Percentiles rank a stretch among this genome's conserved stretches.
Conservation (phyloP, 2,797 vertebrate genomes). For the Sitta carolinensis region DNA sequence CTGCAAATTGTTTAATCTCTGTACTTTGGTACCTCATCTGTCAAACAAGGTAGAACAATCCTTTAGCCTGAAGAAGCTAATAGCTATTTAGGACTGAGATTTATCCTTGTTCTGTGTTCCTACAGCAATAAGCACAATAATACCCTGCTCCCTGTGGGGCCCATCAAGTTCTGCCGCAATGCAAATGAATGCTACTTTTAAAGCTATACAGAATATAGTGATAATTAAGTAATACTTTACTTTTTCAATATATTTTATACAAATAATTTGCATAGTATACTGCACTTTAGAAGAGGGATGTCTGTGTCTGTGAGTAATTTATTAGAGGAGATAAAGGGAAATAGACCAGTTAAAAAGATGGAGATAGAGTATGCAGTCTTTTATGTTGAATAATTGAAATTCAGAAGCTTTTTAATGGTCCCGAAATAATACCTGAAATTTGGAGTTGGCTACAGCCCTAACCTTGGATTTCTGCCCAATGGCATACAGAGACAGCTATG, state of each 20-base stretch:
- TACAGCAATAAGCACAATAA: background rate
- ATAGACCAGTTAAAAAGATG: background rate
- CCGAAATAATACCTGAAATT: background rate
- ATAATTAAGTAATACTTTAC: background rate
- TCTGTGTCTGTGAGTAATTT: background rate
- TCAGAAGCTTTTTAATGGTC: background rate
- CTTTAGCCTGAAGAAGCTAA: background rate
- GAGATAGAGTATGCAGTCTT: background rate
- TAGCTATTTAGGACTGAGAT: background rate
- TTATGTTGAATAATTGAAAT: background rate
- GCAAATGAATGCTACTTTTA: background rate
- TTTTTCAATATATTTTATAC: background rate
- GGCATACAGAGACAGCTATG: background rate
- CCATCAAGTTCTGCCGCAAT: background rate
- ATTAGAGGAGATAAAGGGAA: background rate
- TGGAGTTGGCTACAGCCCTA: background rate
- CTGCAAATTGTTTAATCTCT: conserved; percentile 46
- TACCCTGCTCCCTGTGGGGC: background rate
- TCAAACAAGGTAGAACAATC: conserved; percentile 35
- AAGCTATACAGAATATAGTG: background rate
- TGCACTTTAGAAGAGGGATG: background rate
- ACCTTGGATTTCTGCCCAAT: background rate
- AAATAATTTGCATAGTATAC: background rate
- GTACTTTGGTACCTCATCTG: background rate
- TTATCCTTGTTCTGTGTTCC: background rate